These are phyloP conservation scores for Holotrichia oblita DNA, from an alignment of 1,140 invertebrate genomes.

Conservation along the genomic window DNA sequence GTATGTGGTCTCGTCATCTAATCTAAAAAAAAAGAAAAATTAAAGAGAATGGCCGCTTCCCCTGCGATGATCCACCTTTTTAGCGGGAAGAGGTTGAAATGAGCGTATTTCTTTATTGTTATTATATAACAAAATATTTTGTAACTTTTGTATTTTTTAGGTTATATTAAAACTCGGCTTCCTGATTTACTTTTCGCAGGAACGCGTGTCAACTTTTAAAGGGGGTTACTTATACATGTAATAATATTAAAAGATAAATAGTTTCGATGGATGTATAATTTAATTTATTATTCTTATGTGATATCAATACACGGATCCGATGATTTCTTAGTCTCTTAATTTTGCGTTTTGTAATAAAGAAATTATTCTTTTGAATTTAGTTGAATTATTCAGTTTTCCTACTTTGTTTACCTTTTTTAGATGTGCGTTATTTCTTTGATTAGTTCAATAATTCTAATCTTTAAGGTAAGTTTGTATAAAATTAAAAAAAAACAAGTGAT, in stretches of 20 bases:
- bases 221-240: no score
- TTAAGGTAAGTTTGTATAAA: no score
- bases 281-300: conserved; percentile 7
- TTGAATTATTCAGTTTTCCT: no score
- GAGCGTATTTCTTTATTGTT: not conserved
- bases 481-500: no score
- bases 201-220: not conserved
- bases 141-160: conserved; percentile 25
- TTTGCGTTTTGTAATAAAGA: conserved; percentile 14
- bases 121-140: conserved; percentile 34
- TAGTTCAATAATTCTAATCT: no score
- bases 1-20: conserved; percentile 10
- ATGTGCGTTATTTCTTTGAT: no score
- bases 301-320: not conserved
- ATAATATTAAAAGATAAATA: not conserved
- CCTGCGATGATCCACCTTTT: not conserved
- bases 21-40: not conserved
- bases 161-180: conserved; percentile 14
- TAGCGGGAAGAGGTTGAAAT: not conserved
- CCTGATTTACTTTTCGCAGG: not conserved
- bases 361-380: not conserved
- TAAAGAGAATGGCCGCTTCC: not conserved
- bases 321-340: not conserved
- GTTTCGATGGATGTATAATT: not conserved
- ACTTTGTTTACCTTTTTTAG: no score